Evolutionary conservation across 2,888 invertebrate genomes (phyloP).

Genomic region (Pimpla rufipes): DNA sequence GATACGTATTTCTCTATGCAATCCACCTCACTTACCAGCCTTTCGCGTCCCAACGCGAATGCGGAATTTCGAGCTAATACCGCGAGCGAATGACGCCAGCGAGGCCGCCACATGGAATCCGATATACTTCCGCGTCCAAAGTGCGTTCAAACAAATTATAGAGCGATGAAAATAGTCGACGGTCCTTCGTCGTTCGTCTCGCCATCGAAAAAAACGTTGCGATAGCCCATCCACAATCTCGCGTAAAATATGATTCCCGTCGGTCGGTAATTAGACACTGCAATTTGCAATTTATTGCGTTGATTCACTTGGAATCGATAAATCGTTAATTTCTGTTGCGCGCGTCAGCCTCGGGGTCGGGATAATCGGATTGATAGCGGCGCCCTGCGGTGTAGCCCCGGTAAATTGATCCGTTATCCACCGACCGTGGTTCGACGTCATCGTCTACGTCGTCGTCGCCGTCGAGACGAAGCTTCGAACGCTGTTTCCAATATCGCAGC

Average conservation of each 20-base stretch:
- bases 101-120: background rate
- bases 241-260: background rate
- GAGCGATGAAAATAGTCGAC: background rate
- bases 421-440: conserved; percentile 18
- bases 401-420: background rate
- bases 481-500: background rate
- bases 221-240: background rate
- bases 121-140: background rate
- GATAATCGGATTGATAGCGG: conserved; percentile 36
- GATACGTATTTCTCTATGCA: background rate
- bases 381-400: background rate
- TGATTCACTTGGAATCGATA: conserved; percentile 32
- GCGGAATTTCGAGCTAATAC: background rate
- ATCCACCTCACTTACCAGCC: background rate
- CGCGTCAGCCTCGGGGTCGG: conserved; percentile 19
- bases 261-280: background rate
- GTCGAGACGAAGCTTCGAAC: background rate
- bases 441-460: background rate
- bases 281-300: conserved; percentile 50
- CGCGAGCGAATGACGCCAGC: background rate
- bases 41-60: background rate
- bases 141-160: background rate
- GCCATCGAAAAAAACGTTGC: background rate
- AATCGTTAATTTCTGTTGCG: conserved; percentile 37
- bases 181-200: background rate